phyloP scores from a whole-genome alignment of 2,888 invertebrate genomes.

The Dilophus febrilis region DNA sequence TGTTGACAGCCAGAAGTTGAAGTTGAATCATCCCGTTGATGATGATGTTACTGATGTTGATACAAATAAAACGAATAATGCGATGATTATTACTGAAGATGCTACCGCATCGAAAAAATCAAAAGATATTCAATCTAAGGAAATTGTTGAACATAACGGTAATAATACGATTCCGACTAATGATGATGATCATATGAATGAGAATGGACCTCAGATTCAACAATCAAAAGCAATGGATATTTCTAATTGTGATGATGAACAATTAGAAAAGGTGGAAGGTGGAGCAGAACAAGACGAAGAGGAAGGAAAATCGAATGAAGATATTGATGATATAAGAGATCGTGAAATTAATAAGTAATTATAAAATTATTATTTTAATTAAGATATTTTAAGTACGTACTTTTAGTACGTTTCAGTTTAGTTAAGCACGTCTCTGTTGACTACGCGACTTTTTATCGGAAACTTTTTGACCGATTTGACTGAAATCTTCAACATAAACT shows the following conservation, averaged over 20 bases:
- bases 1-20: not conserved
- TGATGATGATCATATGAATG: not conserved
- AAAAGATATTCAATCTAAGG: not conserved
- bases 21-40: not conserved
- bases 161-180: not conserved
- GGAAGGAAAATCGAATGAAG: conserved; percentile 1
- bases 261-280: not conserved
- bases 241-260: not conserved
- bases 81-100: not conserved
- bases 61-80: not conserved
- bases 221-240: not conserved
- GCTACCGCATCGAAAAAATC: not conserved
- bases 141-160: not conserved
- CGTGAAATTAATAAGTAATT: conserved; percentile 23
- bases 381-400: not conserved
- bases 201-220: not conserved
- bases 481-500: no score
- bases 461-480: no score
- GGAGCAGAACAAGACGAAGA: not conserved
- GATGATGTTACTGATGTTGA: not conserved
- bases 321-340: conserved; percentile 16
- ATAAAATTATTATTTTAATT: not conserved
- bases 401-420: not conserved
- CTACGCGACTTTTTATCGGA: not conserved
- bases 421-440: not conserved